These are phyloP conservation scores for Neoascia interrupta DNA, from an alignment of 2,888 invertebrate genomes.

Conservation along the genomic window DNA sequence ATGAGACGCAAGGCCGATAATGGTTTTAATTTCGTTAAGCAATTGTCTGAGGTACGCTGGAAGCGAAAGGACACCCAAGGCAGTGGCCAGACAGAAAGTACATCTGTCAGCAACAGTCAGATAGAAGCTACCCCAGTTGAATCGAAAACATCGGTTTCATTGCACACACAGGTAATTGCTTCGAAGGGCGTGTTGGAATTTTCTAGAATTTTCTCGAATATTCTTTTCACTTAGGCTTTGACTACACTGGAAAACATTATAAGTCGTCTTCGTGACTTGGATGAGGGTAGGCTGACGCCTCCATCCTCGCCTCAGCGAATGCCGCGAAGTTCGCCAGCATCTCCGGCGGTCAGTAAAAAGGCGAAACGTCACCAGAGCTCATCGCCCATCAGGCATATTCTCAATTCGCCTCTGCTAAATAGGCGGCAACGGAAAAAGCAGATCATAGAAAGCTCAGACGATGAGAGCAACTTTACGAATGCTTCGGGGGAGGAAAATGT, in stretches of 20 bases:
- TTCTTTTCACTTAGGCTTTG: constrained; percentile 78
- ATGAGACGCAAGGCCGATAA: constrained; percentile 77
- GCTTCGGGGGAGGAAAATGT: constrained; percentile 81
- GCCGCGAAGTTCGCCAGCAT: constrained; percentile 88
- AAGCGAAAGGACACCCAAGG: constrained; percentile 76
- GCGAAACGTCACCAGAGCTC: constrained; percentile 88
- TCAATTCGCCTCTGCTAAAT: constrained; percentile 91
- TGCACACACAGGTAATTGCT: constrained; percentile 78
- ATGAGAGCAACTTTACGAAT: constrained; percentile 83
- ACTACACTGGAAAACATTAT: constrained; percentile 83
- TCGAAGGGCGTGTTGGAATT: background rate
- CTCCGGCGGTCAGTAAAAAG: constrained; percentile 86
- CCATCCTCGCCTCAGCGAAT: constrained; percentile 82
- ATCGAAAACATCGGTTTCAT: constrained; percentile 78
- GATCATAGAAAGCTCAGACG: constrained; percentile 89
- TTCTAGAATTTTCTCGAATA: background rate
- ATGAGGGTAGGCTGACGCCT: constrained; percentile 81
- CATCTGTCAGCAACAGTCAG: constrained; percentile 48
- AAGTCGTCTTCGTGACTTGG: constrained; percentile 81
- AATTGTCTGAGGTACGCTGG: constrained; percentile 78
- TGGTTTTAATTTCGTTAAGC: constrained; percentile 78
- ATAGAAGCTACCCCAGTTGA: constrained; percentile 79
- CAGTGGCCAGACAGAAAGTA: constrained; percentile 38
- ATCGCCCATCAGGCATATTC: constrained; percentile 89
- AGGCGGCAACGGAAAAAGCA: constrained; percentile 88